Evolutionary conservation across 2,888 invertebrate genomes (phyloP), one percentile per base, ranked within the genome.

Genomic region (Volucella zonaria): DNA sequence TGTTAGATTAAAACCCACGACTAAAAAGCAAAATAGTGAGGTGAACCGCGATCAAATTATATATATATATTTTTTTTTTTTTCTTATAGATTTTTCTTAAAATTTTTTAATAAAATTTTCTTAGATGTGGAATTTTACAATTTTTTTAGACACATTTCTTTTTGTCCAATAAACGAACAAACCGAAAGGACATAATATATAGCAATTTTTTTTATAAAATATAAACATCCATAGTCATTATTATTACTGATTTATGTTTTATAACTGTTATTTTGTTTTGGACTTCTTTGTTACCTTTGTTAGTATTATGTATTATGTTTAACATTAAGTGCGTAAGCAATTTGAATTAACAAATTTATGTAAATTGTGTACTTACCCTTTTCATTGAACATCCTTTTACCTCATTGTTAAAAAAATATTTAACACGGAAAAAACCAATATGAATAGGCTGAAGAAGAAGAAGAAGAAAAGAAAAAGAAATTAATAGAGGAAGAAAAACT

Each of bases 1-100:
- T 89, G 92, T 93, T 40, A 93, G 92, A 87, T 87, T 91, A 49
- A 89, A 89, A 66, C 90, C 89, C 8, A 86, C 89, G 4, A 83
- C 79, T 64, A 86, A 87, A 77, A 75, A 66, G 51, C 61, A 82
- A 77, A 78, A 67, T 75, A 87, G 88, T 61, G 89, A 89, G 88
- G 89, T 90, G 89, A 86, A 88, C 87, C 58, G 62, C 31, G 42
- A 45, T 23, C 40, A 43, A 31, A 31, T 31, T 3, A 23, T n/a
- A n/a, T n/a, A n/a, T n/a, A n/a, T n/a, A n/a, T n/a, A n/a, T 31
- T 59, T 11, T 43, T 74, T 40, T 49, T 18, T 14, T 43, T 67
- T 71, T 64, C 64, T 54, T 31, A 52, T 14, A 10, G 42, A 67
- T 15, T 42, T 47, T 68, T 49, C 58, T 18, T 14, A 49, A 31